Evolutionary conservation across 2,888 invertebrate genomes (phyloP).

Genomic region (Abscondita cerata): DNA sequence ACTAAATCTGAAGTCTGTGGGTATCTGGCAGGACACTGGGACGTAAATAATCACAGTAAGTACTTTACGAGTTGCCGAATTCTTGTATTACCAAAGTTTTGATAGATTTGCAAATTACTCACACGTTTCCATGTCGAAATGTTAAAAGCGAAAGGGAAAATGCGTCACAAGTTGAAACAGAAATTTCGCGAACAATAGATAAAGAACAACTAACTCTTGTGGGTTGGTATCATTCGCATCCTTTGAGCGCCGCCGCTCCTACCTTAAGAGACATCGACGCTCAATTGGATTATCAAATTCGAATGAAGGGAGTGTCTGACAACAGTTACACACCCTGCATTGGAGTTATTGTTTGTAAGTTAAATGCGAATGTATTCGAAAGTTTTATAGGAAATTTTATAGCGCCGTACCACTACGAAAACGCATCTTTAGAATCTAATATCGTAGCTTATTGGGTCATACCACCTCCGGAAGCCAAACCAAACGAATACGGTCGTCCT

Average conservation of each 20-base stretch:
- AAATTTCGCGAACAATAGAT: slow-evolving; percentile 85
- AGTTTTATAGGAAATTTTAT: slow-evolving; percentile 46
- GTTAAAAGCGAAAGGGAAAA: slow-evolving; percentile 81
- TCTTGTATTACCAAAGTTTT: slow-evolving; percentile 19
- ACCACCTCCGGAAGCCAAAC: slow-evolving; percentile 93
- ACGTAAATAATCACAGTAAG: slow-evolving; percentile 91
- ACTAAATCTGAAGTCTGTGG: slow-evolving; percentile 95
- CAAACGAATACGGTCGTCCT: slow-evolving; percentile 91
- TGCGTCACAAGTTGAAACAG: slow-evolving; percentile 77
- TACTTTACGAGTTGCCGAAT: slow-evolving; percentile 39
- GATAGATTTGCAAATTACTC: slow-evolving; percentile 83
- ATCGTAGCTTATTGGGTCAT: slow-evolving; percentile 92
- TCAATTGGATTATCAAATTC: slow-evolving; percentile 93
- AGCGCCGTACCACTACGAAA: slow-evolving; percentile 87
- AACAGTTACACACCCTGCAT: slow-evolving; percentile 93
- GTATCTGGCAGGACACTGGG: slow-evolving; percentile 96
- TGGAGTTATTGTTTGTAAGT: slow-evolving; percentile 91
- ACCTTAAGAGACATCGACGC: slow-evolving; percentile 88
- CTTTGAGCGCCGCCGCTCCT: slow-evolving; percentile 85
- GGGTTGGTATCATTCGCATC: slow-evolving; percentile 97
- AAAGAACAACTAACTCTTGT: slow-evolving; percentile 81
- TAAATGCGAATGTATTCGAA: not conserved
- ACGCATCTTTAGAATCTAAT: slow-evolving; percentile 80
- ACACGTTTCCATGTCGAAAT: slow-evolving; percentile 87
- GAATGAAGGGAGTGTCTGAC: slow-evolving; percentile 90